Evolutionary conservation across 2,888 invertebrate genomes (phyloP), one percentile per base, ranked within the genome.

Genomic region (Drosophila silvestris): DNA sequence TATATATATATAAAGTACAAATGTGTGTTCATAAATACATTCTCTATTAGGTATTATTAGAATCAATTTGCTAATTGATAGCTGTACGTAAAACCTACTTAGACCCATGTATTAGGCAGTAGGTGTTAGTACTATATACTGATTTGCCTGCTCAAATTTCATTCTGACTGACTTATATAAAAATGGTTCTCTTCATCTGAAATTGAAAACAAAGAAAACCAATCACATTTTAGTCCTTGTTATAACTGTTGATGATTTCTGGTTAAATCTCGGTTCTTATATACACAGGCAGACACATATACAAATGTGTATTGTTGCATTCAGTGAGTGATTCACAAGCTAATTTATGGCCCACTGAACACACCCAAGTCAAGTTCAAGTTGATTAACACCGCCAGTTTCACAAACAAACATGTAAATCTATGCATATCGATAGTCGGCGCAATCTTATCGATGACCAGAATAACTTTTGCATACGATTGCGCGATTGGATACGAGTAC

Each of bases 341-440:
- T 60, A 79, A 77, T 70, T 74, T 57, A 79, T 65, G 63, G 57
- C 53, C 53, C 70, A 74, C 22, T 58, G 78, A 59, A 76, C 80
- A 75, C 77, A 57, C 77, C 81, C 78, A 79, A 68, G 77, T 79
- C 76, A 79, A 79, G 78, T 79, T 80, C 78, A 81, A 76, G 71
- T 68, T 76, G 62, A 74, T 66, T 57, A 79, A 74, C 57, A 57
- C n/a, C 33, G 50, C 47, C 30, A 59, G 62, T 53, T 60, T 51
- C 56, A 32, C 28, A 7, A 16, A 19, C 37, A 37, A 37, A 3
- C 5, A 16, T 37, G 37, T 16, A 39, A 22, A 37, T 37, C 26
- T 57, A 30, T 12, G 1, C 37, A 22, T 66, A 75, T 67, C 70
- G 66, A 78, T 78, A 80, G 50, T 47, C 51, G 26, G 16, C 22